Evolutionary conservation across 1,140 invertebrate species (phyloP).

Genomic region (Sogatella furcifera): DNA sequence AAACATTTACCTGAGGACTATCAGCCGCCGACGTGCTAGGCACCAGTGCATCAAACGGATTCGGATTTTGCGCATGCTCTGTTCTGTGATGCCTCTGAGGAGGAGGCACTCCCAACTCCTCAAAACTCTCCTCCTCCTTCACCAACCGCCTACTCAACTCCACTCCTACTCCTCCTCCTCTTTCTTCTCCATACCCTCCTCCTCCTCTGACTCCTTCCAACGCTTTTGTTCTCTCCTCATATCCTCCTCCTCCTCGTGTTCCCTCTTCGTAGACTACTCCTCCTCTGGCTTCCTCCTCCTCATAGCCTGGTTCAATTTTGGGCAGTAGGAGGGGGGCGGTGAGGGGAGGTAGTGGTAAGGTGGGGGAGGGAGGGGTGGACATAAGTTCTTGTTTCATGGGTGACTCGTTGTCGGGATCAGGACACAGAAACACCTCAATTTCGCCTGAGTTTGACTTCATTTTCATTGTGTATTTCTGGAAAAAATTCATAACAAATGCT

Average conservation of each 20-base stretch:
- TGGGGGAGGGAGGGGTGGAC: neutral
- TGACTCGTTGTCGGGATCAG: slow-evolving; percentile 37
- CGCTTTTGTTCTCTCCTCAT: too few relatives aligned
- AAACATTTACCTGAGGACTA: neutral
- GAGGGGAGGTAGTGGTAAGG: neutral
- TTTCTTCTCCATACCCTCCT: neutral
- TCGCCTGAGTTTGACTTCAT: slow-evolving; percentile 79
- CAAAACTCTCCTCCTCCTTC: too few relatives aligned
- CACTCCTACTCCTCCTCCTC: neutral
- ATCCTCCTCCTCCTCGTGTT: neutral
- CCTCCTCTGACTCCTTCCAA: too few relatives aligned
- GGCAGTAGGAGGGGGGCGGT: neutral
- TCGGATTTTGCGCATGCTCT: too few relatives aligned
- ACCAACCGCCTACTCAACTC: neutral
- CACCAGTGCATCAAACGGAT: neutral
- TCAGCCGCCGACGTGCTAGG: neutral
- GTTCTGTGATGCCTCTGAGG: too few relatives aligned
- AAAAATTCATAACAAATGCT: neutral
- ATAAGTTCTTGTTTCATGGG: too few relatives aligned
- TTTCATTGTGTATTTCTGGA: slow-evolving; percentile 51
- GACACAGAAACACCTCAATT: slow-evolving; percentile 89
- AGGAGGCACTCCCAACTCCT: too few relatives aligned
- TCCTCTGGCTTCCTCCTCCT: neutral
- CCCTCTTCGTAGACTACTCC: neutral
- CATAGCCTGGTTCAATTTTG: neutral